These are phyloP conservation scores for Orbicella faveolata DNA, from an alignment of 64 coral and sea anemone species.

Conservation along the genomic window DNA sequence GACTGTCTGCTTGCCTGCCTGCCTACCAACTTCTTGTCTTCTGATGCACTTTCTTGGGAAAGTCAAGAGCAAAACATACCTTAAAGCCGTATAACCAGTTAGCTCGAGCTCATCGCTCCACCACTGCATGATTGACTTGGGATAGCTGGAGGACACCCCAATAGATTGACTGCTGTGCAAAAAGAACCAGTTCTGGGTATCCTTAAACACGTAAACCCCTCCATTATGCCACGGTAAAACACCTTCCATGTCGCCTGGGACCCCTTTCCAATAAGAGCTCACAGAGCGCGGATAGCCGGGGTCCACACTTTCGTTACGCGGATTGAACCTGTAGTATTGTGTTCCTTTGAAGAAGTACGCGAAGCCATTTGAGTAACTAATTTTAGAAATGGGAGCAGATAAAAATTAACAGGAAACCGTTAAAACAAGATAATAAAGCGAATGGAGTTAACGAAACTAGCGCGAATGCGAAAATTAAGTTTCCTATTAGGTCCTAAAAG, in stretches of 20 bases:
- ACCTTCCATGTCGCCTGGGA: conserved; percentile 68
- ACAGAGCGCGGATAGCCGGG: conserved; percentile 63
- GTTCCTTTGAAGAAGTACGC: conserved; percentile 94
- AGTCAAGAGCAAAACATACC: not conserved
- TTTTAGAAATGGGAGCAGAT: not conserved
- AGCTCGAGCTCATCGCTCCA: conserved; percentile 47
- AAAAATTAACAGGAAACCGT: not conserved
- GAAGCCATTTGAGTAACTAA: conserved; percentile 73
- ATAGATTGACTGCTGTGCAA: conserved; percentile 36
- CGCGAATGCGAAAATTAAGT: too few relatives aligned
- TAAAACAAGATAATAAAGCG: too few relatives aligned
- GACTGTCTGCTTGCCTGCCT: too few relatives aligned
- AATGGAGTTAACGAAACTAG: too few relatives aligned
- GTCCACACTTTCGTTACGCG: conserved; percentile 32
- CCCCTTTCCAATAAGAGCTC: conserved; percentile 69
- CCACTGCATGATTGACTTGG: conserved; percentile 64
- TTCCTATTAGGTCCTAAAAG: too few relatives aligned
- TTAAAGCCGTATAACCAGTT: conserved; percentile 68
- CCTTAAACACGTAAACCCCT: conserved; percentile 90
- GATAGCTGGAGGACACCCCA: conserved; percentile 63
- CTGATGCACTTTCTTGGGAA: too few relatives aligned
- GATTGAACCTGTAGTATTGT: conserved; percentile 79
- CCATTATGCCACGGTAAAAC: conserved; percentile 92
- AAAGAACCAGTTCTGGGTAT: conserved; percentile 77
- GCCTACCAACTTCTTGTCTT: too few relatives aligned